Percentiles rank a stretch among this genome's conserved stretches.
These are phyloP conservation scores for Drosophila carrolli DNA, from an alignment of 1,140 invertebrate genomes.

Conservation along the genomic window DNA sequence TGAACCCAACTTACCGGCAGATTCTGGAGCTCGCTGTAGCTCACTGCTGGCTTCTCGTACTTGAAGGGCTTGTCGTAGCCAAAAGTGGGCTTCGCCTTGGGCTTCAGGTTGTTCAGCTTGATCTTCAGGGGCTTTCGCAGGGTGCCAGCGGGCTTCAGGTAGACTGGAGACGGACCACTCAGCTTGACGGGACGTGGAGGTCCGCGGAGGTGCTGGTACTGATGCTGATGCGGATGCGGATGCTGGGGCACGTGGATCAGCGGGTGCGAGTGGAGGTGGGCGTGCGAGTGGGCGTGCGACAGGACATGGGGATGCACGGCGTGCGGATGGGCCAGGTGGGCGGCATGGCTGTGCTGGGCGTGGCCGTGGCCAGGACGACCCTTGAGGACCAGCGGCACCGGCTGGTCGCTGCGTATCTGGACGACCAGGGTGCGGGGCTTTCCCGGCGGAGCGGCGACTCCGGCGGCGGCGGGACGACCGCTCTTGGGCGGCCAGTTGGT, in stretches of 20 bases:
- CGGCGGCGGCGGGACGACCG: slow-evolving; percentile 16
- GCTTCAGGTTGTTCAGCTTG: slow-evolving; percentile 69
- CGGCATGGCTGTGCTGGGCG: slow-evolving; percentile 21
- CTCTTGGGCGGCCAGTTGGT: slow-evolving; percentile 67
- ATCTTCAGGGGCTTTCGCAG: slow-evolving; percentile 76
- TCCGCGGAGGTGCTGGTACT: slow-evolving; percentile 38
- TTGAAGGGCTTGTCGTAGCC: slow-evolving; percentile 80
- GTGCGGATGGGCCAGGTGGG: slow-evolving; percentile 30
- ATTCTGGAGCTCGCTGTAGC: slow-evolving; percentile 66
- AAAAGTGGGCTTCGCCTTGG: slow-evolving; percentile 63
- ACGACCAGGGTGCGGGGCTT: slow-evolving; percentile 77
- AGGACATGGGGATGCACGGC: slow-evolving; percentile 38
- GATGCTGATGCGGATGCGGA: slow-evolving; percentile 26
- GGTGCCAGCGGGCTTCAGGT: slow-evolving; percentile 52
- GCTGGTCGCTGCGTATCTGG: slow-evolving; percentile 82
- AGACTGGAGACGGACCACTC: slow-evolving; percentile 47
- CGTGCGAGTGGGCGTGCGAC: slow-evolving; percentile 41
- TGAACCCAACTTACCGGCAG: slow-evolving; percentile 68
- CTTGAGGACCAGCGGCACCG: slow-evolving; percentile 73
- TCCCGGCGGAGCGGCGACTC: slow-evolving; percentile 1
- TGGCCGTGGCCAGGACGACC: slow-evolving; percentile 51
- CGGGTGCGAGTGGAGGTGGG: slow-evolving; percentile 48
- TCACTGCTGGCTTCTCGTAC: slow-evolving; percentile 70
- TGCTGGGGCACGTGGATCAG: slow-evolving; percentile 44
- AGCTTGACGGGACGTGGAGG: slow-evolving; percentile 62